phyloP scores from a whole-genome alignment of 1,140 invertebrate genomes.

The Venustaconcha ellipsiformis region DNA sequence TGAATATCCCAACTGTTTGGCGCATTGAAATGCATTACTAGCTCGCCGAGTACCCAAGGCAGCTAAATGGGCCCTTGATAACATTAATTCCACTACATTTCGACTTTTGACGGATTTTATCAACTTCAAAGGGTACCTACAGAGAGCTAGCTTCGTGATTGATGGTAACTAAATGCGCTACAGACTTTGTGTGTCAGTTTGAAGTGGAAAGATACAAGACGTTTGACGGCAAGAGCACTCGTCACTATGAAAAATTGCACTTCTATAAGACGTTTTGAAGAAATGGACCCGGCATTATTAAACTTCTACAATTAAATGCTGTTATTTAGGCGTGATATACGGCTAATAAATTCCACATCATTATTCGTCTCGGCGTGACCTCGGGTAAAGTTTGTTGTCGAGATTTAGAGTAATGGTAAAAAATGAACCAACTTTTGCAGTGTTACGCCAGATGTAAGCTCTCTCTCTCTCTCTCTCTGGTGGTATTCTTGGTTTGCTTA shows the following conservation, averaged over 20 bases:
- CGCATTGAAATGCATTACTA: too few species aligned
- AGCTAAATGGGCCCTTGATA: slow-evolving; percentile 33
- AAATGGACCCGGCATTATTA: slow-evolving; percentile 33
- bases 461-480: too few species aligned
- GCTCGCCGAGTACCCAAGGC: slow-evolving; percentile 3
- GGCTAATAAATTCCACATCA: too few species aligned
- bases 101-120: slow-evolving; percentile 40
- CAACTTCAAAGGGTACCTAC: slow-evolving; percentile 30
- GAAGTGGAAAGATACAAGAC: slow-evolving; percentile 34
- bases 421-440: too few species aligned
- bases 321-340: slow-evolving; percentile 26
- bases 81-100: slow-evolving; percentile 32
- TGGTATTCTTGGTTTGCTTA: too few species aligned
- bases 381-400: too few species aligned
- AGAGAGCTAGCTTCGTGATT: slow-evolving; percentile 27
- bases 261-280: slow-evolving; percentile 35
- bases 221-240: slow-evolving; percentile 26
- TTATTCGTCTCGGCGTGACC: too few species aligned
- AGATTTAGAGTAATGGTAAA: too few species aligned
- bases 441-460: too few species aligned
- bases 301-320: slow-evolving; percentile 30
- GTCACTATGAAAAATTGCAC: slow-evolving; percentile 32
- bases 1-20: too few species aligned
- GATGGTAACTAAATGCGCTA: slow-evolving; percentile 33
- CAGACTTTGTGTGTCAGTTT: slow-evolving; percentile 31